Conservation (phyloP, 2,113 vertebrate genomes). For the Albula goreensis region DNA sequence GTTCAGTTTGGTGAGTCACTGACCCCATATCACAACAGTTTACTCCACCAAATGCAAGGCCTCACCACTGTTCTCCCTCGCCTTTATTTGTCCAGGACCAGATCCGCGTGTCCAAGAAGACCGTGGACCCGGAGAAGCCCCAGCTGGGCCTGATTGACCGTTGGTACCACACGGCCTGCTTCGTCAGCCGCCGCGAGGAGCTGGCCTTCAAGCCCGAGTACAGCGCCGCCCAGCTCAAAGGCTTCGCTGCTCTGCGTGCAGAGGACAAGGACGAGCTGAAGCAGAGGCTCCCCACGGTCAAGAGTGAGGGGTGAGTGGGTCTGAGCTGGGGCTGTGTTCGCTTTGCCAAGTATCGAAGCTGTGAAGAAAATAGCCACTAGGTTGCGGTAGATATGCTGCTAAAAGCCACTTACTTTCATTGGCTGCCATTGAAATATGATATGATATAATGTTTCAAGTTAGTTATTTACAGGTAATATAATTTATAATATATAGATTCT, state of each 20-base stretch:
- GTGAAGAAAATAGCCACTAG: too few species aligned
- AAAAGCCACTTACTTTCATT: too few species aligned
- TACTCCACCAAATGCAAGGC: too few species aligned
- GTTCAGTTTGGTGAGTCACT: too few species aligned
- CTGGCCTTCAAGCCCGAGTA: slow-evolving; percentile 83
- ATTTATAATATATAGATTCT: too few species aligned
- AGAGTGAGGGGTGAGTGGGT: slow-evolving; percentile 80
- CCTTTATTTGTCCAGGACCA: slow-evolving; percentile 74
- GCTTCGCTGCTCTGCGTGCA: slow-evolving; percentile 76
- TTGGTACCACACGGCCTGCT: slow-evolving; percentile 94
- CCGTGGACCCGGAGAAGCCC: slow-evolving; percentile 87
- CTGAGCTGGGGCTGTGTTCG: background rate
- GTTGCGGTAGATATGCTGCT: too few species aligned
- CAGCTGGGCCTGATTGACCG: slow-evolving; percentile 96
- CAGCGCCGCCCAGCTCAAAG: slow-evolving; percentile 82
- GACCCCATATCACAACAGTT: background rate
- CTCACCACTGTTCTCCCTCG: background rate
- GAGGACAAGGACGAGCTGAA: slow-evolving; percentile 89
- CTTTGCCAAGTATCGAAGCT: too few species aligned
- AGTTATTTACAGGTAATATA: too few species aligned
- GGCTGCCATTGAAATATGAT: too few species aligned
- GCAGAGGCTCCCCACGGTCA: slow-evolving; percentile 82
- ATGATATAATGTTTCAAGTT: too few species aligned
- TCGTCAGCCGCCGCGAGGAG: slow-evolving; percentile 81
- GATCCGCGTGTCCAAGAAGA: slow-evolving; percentile 93